These are phyloP conservation scores for Phenacoccus solenopsis DNA, from an alignment of 1,140 invertebrate species.

Conservation along the genomic window DNA sequence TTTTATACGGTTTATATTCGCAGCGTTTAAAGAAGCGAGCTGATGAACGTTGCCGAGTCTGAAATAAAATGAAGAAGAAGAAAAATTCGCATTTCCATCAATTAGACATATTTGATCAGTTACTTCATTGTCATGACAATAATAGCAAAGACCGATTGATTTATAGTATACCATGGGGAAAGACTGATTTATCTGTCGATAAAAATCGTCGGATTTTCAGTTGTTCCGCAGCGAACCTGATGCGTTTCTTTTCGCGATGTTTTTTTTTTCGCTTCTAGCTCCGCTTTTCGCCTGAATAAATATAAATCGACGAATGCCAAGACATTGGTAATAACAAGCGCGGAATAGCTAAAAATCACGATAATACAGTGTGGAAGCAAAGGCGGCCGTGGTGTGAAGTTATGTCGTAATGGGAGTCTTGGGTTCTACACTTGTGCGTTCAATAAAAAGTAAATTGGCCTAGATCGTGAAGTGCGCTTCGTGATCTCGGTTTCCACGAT, in stretches of 20 bases:
- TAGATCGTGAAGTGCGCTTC: constrained; percentile 14
- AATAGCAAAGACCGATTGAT: constrained; percentile 5
- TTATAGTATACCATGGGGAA: background rate
- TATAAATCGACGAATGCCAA: background rate
- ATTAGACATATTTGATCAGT: constrained; percentile 4
- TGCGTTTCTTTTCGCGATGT: background rate
- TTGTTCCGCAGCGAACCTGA: no score
- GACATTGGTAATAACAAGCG: background rate
- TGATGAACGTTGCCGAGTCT: background rate
- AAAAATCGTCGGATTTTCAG: background rate
- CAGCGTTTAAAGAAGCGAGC: background rate
- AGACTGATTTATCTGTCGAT: constrained; percentile 5
- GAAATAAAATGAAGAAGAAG: background rate
- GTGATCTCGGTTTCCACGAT: constrained; percentile 10
- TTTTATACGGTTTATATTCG: background rate
- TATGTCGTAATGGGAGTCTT: background rate
- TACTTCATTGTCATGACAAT: constrained; percentile 4
- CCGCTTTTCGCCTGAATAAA: background rate
- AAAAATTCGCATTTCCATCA: constrained; percentile 9
- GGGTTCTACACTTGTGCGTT: constrained; percentile 11
- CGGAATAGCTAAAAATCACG: constrained; percentile 1
- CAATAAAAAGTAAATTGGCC: constrained; percentile 18
- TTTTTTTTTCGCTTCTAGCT: background rate
- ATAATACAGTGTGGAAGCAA: background rate
- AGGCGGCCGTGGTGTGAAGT: background rate